A percentile compares a stretch with the other conserved stretches of the same genome.
Conservation (phyloP, 2,888 invertebrate genomes). For the Euproctis similis region DNA sequence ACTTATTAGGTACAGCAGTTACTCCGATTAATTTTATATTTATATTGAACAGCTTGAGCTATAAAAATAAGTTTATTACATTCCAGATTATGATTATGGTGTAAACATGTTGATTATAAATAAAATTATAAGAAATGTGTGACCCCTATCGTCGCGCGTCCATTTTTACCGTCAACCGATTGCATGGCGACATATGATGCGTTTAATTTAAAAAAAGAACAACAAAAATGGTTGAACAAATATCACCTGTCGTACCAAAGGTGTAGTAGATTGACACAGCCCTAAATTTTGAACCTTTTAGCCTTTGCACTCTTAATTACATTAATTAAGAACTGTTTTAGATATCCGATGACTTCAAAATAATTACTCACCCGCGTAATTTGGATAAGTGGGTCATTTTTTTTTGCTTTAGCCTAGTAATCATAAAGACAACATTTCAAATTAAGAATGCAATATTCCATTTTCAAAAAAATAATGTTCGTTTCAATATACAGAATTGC, state of each 20-base stretch:
- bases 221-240: conserved; percentile 33
- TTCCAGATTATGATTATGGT: background rate
- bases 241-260: conserved; percentile 67
- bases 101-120: background rate
- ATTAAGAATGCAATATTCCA: background rate
- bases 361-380: too few species aligned
- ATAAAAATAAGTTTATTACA: background rate
- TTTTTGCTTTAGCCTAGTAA: too few species aligned
- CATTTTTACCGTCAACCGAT: conserved; percentile 30
- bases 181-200: conserved; percentile 58
- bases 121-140: conserved; percentile 1
- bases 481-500: too few species aligned
- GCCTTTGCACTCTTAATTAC: conserved; percentile 21
- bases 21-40: background rate
- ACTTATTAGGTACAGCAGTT: too few species aligned
- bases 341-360: conserved; percentile 25
- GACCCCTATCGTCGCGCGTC: conserved; percentile 6
- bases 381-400: too few species aligned
- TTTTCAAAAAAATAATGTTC: conserved; percentile 2
- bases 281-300: conserved; percentile 45
- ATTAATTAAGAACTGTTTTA: conserved; percentile 42
- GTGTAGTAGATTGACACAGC: conserved; percentile 62
- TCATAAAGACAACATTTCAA: background rate
- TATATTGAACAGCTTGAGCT: background rate
- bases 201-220: conserved; percentile 49